Evolutionary conservation across 2,113 vertebrate species (phyloP), one percentile per base, ranked within the genome.

Genomic region (Hypomesus transpacificus): DNA sequence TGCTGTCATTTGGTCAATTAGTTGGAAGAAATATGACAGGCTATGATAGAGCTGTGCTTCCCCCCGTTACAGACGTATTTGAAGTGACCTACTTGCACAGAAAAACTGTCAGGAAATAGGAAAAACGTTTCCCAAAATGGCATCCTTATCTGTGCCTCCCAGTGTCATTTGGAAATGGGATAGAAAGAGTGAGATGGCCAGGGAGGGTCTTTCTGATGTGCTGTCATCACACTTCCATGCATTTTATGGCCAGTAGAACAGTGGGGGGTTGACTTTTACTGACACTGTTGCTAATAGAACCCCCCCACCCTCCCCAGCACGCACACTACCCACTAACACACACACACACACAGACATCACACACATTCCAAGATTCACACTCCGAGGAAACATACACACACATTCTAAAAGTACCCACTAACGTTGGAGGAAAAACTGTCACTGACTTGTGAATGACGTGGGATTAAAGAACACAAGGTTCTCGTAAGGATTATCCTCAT

Each of bases 1-100:
- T 8, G 65, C 65, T 68, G 68, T 73, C 71, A 69, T 70, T 70
- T 80, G 34, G 60, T 71, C 68, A 67, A 71, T 76, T 68, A 65
- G 6, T n/a, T 54, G 31, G 20, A 5, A 65, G 50, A 59, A 68
- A 28, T 66, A 56, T 67, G 28, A 51, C 7, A 52, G 63, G 65
- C 18, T 4, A 34, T 14, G 22, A 70, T 73, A 72, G 73, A 71
- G 54, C 50, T 66, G 28, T 69, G 71, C 68, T 76, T 74, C 59
- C 78, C 78, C 20, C 82, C 64, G 77, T 80, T 75, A 66, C 67
- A 69, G 66, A 20, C n/a, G 24, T 53, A 5, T 79, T 77, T 81
- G 62, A 82, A 74, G 74, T 81, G 78, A 84, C 86, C 84, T 82
- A 86, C 70, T 81, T 85, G 66, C 51, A 53, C 59, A 68, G 75